Evolutionary conservation across 1,140 invertebrate genomes (phyloP), one percentile per base, ranked within the genome.

Genomic region (Polypedilum vanderplanki): DNA sequence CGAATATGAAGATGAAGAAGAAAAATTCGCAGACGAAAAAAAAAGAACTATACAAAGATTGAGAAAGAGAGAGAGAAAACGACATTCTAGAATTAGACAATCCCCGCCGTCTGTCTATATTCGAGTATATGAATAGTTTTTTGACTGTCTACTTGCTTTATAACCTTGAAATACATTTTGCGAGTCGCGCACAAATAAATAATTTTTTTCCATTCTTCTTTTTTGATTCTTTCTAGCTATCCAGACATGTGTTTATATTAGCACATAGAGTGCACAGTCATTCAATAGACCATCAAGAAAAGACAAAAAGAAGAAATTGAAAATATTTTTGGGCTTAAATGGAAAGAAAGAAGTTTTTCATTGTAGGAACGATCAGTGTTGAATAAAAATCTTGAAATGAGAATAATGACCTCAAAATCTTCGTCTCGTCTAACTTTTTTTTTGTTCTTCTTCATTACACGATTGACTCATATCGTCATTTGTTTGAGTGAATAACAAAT

Each of bases 141-240:
- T 70, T 22, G 17, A 70, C 65, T 70, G 65, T 70, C 65, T 70
- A 22, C 17, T 70, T 70, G 17, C 65, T 70, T 9, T 70, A 20
- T 70, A 70, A 70, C 65, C 65, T 70, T 70, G 65, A 70, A 70
- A 70, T 18, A 70, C 65, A 70, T 70, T 70, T 70, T 70, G 24
- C 65, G 65, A 18, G 15, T 20, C 46, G 10, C 46, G 65, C 46
- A 57, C 12, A 57, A n/a, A n/a, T 57, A 57, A 12, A n/a, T 57
- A n/a, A n/a, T n/a, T 57, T 57, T 12, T 57, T 57, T 46, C 12
- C 10, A 57, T 57, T 57, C 46, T 57, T n/a, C 46, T n/a, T 57
- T n/a, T 57, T 57, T n/a, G 12, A 57, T 70, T 70, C 65, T 12
- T 20, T 18, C n/a, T 12, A 70, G 65, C 15, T 18, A 20, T 70